These are phyloP conservation scores for Semotilus atromaculatus DNA, from an alignment of 2,797 vertebrate species.

Conservation along the genomic window DNA sequence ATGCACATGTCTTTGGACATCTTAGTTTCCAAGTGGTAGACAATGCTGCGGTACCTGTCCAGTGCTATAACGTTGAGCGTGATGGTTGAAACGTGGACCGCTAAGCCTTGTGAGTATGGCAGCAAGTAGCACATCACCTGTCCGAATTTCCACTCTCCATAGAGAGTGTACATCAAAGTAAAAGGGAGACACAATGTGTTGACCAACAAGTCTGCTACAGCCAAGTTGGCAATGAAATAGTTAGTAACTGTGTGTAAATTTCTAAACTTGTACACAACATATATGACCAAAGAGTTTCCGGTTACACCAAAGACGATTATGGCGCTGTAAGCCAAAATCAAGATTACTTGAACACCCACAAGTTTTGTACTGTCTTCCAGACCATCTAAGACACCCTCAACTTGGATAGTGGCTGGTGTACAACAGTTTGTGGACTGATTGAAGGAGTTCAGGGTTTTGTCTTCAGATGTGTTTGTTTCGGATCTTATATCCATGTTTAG, in stretches of 20 bases:
- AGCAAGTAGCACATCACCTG: conserved; percentile 86
- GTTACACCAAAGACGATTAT: conserved; percentile 92
- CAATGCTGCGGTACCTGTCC: conserved; percentile 92
- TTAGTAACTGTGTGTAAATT: conserved; percentile 92
- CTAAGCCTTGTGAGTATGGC: conserved; percentile 90
- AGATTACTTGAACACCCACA: conserved; percentile 86
- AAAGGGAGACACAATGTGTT: conserved; percentile 93
- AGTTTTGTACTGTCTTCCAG: conserved; percentile 88
- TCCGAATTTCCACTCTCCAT: conserved; percentile 88
- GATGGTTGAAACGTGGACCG: conserved; percentile 93
- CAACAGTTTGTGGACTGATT: conserved; percentile 67
- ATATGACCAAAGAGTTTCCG: conserved; percentile 93
- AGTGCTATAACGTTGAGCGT: conserved; percentile 93
- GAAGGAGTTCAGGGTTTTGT: background rate
- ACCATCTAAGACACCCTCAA: conserved; percentile 52
- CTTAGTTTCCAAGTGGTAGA: conserved; percentile 91
- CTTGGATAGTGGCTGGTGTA: background rate
- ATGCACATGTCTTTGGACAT: conserved; percentile 90
- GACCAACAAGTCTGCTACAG: conserved; percentile 91
- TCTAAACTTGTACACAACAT: conserved; percentile 91
- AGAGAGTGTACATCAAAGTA: conserved; percentile 89
- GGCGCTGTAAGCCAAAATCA: conserved; percentile 92
- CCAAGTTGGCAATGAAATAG: conserved; percentile 94
- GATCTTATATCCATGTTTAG: conserved; percentile 51
- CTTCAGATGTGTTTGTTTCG: conserved; percentile 44